Percentiles rank a stretch among this genome's conserved stretches.
Evolutionary conservation across 2,888 invertebrate species (phyloP).

Genomic region (Macrophya annulata): DNA sequence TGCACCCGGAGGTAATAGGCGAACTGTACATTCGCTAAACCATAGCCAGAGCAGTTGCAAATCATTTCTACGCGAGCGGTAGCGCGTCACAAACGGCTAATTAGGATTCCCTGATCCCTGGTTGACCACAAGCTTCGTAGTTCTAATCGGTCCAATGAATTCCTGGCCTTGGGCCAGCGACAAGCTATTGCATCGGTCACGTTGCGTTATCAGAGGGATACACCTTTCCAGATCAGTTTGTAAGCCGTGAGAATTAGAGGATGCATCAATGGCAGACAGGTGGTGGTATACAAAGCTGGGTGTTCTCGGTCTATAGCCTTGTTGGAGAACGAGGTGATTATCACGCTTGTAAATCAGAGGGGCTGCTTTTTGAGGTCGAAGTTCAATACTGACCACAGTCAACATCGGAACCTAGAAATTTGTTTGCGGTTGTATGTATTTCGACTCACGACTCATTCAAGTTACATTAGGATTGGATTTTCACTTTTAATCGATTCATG

Average conservation of each 20-base stretch:
- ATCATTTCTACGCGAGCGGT: constrained; percentile 43
- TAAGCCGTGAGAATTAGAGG: constrained; percentile 37
- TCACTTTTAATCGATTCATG: constrained; percentile 21
- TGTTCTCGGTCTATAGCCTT: background rate
- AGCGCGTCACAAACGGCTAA: constrained; percentile 48
- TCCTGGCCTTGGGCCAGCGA: constrained; percentile 22
- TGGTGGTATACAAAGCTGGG: background rate
- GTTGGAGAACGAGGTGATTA: background rate
- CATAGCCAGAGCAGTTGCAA: background rate
- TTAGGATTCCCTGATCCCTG: constrained; percentile 18
- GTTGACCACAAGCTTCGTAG: constrained; percentile 29
- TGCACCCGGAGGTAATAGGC: constrained; percentile 16
- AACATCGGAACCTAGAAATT: constrained; percentile 30
- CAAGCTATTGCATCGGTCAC: constrained; percentile 16
- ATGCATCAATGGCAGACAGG: background rate
- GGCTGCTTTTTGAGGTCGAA: constrained; percentile 7
- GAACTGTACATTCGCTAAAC: background rate
- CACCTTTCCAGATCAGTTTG: constrained; percentile 24
- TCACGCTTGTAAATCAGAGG: constrained; percentile 43
- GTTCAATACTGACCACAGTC: constrained; percentile 41
- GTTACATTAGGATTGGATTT: background rate
- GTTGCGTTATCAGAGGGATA: constrained; percentile 34
- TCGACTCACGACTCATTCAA: background rate
- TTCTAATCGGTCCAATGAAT: constrained; percentile 48
- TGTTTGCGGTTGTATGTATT: background rate